These are phyloP conservation scores for Drosophila elegans DNA, from an alignment of 1,140 invertebrate species.

Conservation along the genomic window DNA sequence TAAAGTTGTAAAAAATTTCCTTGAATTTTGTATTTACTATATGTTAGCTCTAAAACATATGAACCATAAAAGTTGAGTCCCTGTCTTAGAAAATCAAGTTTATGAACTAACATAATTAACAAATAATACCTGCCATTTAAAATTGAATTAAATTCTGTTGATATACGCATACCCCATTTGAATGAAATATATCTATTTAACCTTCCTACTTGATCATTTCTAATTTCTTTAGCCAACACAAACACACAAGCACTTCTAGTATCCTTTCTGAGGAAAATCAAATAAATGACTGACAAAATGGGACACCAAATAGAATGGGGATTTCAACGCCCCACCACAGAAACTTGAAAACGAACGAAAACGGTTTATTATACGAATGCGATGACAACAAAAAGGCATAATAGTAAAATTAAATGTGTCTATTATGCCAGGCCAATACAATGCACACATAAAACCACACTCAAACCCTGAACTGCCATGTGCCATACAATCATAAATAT, in stretches of 20 bases:
- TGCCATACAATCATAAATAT: conserved; percentile 36
- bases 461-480: conserved; percentile 16
- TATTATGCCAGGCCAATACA: conserved; percentile 81
- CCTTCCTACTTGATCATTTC: conserved; percentile 20
- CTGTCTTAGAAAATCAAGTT: too few species aligned
- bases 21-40: too few species aligned
- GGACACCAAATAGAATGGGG: conserved; percentile 30
- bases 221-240: conserved; percentile 55
- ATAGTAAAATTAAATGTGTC: conserved; percentile 84
- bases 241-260: background rate
- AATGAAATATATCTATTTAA: conserved; percentile 8
- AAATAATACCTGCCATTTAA: background rate
- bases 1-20: background rate
- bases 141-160: background rate
- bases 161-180: background rate
- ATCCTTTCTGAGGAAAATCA: conserved; percentile 57
- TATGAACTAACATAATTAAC: background rate
- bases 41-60: too few species aligned
- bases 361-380: conserved; percentile 81
- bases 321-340: conserved; percentile 36
- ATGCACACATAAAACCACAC: conserved; percentile 79
- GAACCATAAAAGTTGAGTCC: too few species aligned
- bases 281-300: conserved; percentile 78
- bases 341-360: conserved; percentile 72
- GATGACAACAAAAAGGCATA: conserved; percentile 82